Evolutionary conservation across 1,140 invertebrate species (phyloP).

Genomic region (Dendrolimus punctatus): DNA sequence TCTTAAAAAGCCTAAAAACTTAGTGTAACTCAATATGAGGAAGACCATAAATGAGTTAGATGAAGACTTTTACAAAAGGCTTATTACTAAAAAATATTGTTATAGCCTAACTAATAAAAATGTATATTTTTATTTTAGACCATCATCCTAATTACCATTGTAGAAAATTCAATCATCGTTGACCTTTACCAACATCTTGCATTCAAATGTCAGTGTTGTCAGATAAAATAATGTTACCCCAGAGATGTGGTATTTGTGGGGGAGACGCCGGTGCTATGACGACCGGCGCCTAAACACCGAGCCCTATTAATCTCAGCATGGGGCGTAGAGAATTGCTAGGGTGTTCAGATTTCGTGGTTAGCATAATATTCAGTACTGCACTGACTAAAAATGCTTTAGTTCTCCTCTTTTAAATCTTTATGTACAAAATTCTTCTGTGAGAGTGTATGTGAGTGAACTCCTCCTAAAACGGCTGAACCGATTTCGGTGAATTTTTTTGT

Average conservation of each 20-base stretch:
- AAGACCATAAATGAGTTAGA: no score
- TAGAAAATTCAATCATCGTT: not conserved
- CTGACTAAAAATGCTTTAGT: constrained; percentile 3
- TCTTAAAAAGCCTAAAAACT: no score
- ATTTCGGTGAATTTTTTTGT: no score
- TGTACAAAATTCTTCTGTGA: no score
- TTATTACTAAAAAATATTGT: no score
- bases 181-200: constrained; percentile 36
- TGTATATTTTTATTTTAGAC: not conserved
- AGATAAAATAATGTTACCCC: constrained; percentile 50
- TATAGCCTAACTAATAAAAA: no score
- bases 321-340: constrained; percentile 43
- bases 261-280: constrained; percentile 39
- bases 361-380: no score
- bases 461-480: no score
- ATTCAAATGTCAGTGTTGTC: constrained; percentile 39
- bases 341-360: constrained; percentile 12
- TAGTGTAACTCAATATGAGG: no score
- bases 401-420: not conserved
- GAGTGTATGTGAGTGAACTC: no score
- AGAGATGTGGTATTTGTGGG: constrained; percentile 62
- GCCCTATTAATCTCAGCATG: constrained; percentile 59
- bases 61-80: no score
- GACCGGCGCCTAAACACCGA: constrained; percentile 54
- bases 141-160: no score